Conservation (phyloP, 1,140 invertebrate genomes). For the Drosophila melanogaster region DNA sequence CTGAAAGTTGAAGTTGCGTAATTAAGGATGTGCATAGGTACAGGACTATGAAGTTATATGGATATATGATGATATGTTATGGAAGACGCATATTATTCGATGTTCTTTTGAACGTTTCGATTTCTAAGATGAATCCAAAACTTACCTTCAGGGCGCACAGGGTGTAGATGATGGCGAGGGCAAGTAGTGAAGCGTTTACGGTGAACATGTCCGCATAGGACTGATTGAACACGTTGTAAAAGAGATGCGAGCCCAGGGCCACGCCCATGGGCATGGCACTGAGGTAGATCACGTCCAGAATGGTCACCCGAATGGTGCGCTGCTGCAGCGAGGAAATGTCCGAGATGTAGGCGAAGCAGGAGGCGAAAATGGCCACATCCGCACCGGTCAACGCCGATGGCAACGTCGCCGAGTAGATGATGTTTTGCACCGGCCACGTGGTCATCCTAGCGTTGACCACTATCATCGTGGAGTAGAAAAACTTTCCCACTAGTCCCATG, state of each 20-base stretch:
- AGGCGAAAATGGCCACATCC: slow-evolving; percentile 90
- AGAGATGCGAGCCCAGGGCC: slow-evolving; percentile 87
- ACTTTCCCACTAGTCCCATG: slow-evolving; percentile 89
- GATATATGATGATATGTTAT: too few relatives aligned
- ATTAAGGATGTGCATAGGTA: too few relatives aligned
- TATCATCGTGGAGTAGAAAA: slow-evolving; percentile 90
- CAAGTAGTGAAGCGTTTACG: slow-evolving; percentile 88
- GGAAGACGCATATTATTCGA: too few relatives aligned
- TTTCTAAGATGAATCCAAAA: not conserved
- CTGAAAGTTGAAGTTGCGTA: not conserved
- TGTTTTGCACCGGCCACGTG: slow-evolving; percentile 89
- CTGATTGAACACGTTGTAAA: slow-evolving; percentile 85
- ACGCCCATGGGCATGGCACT: slow-evolving; percentile 90
- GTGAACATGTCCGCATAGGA: slow-evolving; percentile 90
- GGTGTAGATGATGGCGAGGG: slow-evolving; percentile 88
- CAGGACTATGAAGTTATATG: not conserved
- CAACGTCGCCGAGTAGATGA: slow-evolving; percentile 90
- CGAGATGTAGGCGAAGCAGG: slow-evolving; percentile 90
- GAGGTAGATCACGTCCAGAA: slow-evolving; percentile 90
- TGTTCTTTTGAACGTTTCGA: too few relatives aligned
- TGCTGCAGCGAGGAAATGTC: slow-evolving; percentile 88
- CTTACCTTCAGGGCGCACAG: slow-evolving; percentile 84
- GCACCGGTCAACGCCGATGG: slow-evolving; percentile 90
- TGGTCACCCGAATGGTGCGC: slow-evolving; percentile 89
- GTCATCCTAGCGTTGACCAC: slow-evolving; percentile 88